A percentile compares a stretch with the other conserved stretches of the same genome.
Evolutionary conservation across 2,797 vertebrate species (phyloP).

Genomic region (Cheirogaleus major): DNA sequence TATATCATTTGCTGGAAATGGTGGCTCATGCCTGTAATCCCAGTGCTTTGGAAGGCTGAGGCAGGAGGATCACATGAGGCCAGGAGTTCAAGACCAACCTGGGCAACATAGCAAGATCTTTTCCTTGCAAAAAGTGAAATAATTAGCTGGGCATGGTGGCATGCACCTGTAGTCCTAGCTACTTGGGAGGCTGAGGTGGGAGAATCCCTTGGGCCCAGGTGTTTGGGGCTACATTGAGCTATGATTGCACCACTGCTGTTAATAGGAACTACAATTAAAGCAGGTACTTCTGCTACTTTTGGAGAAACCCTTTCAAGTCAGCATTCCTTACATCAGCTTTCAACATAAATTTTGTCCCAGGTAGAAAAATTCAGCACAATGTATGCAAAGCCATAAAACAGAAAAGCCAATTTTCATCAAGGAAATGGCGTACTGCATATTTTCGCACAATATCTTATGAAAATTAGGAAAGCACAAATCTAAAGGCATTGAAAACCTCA

Average conservation of each 20-base stretch:
- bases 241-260: not conserved
- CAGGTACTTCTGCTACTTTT: not conserved
- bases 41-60: not conserved
- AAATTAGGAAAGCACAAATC: slow-evolving; percentile 62
- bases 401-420: slow-evolving; percentile 40
- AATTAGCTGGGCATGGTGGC: not conserved
- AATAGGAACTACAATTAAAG: slow-evolving; percentile 3
- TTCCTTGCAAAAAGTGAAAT: not conserved
- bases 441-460: slow-evolving; percentile 46
- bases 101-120: not conserved
- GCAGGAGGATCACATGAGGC: not conserved
- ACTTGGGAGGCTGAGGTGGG: not conserved
- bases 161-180: not conserved
- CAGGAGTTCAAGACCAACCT: not conserved
- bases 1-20: not conserved
- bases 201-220: not conserved
- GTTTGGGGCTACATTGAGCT: not conserved
- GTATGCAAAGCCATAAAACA: not conserved
- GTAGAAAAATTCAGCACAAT: slow-evolving; percentile 37
- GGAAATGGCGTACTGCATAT: slow-evolving; percentile 35
- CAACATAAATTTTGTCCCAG: slow-evolving; percentile 59
- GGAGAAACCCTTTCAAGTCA: slow-evolving; percentile 5
- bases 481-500: slow-evolving; percentile 46
- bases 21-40: not conserved
- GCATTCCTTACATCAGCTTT: slow-evolving; percentile 67